Base-by-base conservation (phyloP, 2,888 invertebrate genomes). In the Tiliacea citrago region DNA sequence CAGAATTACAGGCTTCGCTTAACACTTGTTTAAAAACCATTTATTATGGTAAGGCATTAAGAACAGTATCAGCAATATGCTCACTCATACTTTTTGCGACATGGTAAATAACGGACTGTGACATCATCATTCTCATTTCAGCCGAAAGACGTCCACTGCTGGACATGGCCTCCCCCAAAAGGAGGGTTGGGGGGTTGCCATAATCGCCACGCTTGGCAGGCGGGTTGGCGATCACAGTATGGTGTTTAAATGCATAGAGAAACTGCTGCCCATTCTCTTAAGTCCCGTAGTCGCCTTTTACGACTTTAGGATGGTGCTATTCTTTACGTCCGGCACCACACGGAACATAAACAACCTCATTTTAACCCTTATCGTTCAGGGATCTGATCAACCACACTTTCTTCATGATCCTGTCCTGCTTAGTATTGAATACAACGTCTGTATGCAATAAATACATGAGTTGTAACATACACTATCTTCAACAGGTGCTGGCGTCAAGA, bases 401-500 rank as follows among this genome's bases (percentile, higher is more conserved):
- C 9, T 66, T 57, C 35, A 58, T n/a, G 49, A 60, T 51, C 18
- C 49, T 57, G 21, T 62, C 29, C 18, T 13, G 29, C 55, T 55
- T 79, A 45, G 35, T 45, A 60, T 73, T 53, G 51, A 65, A 68
- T 71, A 83, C 79, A 81, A 78, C 70, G 53, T 42, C 51, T 83
- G 83, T 83, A 75, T 82, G 57, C 29, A 68, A 45, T 61, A 71
- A 72, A 80, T 80, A 70, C 71, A 76, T 42, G 77, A 80, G 85
- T 84, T 87, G 84, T 87, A 88, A 83, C 81, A 79, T 80, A 81
- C 84, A 89, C 85, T 90, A 86, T 91, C 90, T 88, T 93, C 90
- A 84, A 90, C 97, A 98, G 98, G 98, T 97, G 98, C 98, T 98
- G 98, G 98, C 97, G 98, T 98, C 97, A 98, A 98, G 97, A 99